A percentile compares a stretch with the other conserved stretches of the same genome.
Evolutionary conservation across 2,113 vertebrate genomes (phyloP).

Genomic region (Epinephelus fuscoguttatus): DNA sequence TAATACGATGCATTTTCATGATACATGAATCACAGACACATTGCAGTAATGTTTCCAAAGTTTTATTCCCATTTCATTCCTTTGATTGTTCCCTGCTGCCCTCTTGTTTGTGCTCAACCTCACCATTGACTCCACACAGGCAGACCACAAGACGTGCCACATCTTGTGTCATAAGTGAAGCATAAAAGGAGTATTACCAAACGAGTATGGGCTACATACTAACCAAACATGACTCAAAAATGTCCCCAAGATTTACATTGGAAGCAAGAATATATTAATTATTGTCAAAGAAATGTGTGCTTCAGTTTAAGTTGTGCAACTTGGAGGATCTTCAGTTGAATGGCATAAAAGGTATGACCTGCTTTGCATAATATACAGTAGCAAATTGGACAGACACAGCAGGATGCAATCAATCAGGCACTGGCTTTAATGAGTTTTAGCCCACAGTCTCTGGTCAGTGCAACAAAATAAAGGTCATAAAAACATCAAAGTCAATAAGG

Average conservation of each 20-base stretch:
- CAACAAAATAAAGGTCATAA: constrained; percentile 11
- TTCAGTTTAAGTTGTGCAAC: neutral
- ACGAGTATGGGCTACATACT: neutral
- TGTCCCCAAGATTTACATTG: neutral
- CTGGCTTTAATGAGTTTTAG: neutral
- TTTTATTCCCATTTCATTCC: neutral
- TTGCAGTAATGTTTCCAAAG: neutral
- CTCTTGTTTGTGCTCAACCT: neutral
- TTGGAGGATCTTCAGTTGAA: neutral
- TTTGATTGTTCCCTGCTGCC: neutral
- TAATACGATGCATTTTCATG: neutral
- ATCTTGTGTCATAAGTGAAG: neutral
- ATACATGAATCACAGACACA: neutral
- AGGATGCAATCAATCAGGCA: neutral
- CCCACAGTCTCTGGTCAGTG: neutral
- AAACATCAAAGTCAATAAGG: constrained; percentile 12
- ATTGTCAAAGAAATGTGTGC: neutral
- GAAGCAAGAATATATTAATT: too few species aligned
- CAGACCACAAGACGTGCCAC: neutral
- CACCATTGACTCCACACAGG: neutral
- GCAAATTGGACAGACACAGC: neutral
- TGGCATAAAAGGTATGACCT: neutral
- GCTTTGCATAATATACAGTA: neutral
- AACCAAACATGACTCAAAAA: neutral
- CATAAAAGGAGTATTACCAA: neutral